Base-by-base conservation (phyloP, 2,113 vertebrate species). In the Lates calcarifer region DNA sequence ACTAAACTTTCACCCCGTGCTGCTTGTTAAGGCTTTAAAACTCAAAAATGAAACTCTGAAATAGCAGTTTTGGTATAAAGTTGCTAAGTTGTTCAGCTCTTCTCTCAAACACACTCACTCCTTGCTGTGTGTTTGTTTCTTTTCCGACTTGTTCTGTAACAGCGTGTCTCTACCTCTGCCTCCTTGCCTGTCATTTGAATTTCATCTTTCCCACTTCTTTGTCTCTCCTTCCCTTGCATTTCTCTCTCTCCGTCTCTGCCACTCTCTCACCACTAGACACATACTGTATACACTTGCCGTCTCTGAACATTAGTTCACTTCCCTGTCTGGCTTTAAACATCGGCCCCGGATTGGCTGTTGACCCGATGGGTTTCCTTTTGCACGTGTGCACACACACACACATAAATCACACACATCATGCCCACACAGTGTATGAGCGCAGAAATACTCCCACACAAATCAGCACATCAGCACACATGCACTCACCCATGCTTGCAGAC, bases 401-500 rank as follows among this genome's bases (percentile, higher is more conserved):
- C 37, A 76, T n/a, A 74, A 61, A 79, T 72, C 73, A 64, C 70
- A 72, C 73, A 73, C 69, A 55, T 86, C 82, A 37, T 68, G 82
- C 85, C 75, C 69, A 67, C 65, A 75, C 57, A 57, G 74, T 61
- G 57, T 24, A 47, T 2, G 60, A 49, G 18, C 45, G 5, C n/a
- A 35, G 45, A 72, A 28, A 75, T 51, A 72, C 86, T 70, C 80
- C 71, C 71, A 84, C 82, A 57, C 70, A 90, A 62, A 82, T 82
- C 70, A 76, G 17, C 77, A 72, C 68, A 76, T 79, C 62, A 71
- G 74, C 73, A 63, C 66, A 18, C 74, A 55, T 68, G 63, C 79
- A n/a, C 67, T 53, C 81, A 86, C 68, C 73, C 82, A 58, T 72
- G 65, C 77, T 55, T 22, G 56, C 58, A 74, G 76, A 81, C 72